Conservation (phyloP, 2,888 invertebrate species). For the Torymus aiolomorphi region DNA sequence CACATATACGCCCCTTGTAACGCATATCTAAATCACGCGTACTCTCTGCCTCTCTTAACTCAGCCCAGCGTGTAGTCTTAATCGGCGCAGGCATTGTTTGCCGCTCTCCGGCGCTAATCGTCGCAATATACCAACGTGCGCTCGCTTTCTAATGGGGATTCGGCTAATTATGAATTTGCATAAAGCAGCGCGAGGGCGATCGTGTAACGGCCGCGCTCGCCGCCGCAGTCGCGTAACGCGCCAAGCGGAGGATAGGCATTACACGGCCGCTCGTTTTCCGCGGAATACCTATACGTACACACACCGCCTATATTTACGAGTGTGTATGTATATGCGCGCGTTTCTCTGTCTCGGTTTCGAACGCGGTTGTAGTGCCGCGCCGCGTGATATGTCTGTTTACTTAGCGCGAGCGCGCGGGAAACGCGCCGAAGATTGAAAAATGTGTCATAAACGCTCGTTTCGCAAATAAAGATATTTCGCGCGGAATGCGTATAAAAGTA, state of each 20-base stretch:
- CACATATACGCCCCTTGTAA: neutral
- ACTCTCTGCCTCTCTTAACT: too few species aligned
- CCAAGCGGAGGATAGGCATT: too few species aligned
- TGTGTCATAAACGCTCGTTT: constrained; percentile 22
- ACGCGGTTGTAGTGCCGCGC: neutral
- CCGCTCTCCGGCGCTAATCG: neutral
- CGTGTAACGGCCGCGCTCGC: neutral
- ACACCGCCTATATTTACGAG: too few species aligned
- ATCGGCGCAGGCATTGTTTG: constrained; percentile 34
- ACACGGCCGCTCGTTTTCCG: too few species aligned
- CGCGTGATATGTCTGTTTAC: constrained; percentile 10
- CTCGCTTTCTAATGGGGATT: constrained; percentile 52
- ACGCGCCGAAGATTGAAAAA: constrained; percentile 5
- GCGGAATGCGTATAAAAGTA: neutral
- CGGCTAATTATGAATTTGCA: constrained; percentile 52
- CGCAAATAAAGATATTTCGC: constrained; percentile 42
- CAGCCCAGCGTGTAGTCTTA: constrained; percentile 11
- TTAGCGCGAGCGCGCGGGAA: neutral
- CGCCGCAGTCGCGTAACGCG: too few species aligned
- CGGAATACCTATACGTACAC: too few species aligned
- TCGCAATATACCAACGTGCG: neutral
- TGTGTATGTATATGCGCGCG: neutral
- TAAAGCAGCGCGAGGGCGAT: constrained; percentile 23
- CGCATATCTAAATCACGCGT: neutral
- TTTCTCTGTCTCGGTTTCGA: neutral